A percentile compares a stretch with the other conserved stretches of the same genome.
Evolutionary conservation across 2,888 invertebrate species (phyloP).

Genomic region (Erynnis tages): DNA sequence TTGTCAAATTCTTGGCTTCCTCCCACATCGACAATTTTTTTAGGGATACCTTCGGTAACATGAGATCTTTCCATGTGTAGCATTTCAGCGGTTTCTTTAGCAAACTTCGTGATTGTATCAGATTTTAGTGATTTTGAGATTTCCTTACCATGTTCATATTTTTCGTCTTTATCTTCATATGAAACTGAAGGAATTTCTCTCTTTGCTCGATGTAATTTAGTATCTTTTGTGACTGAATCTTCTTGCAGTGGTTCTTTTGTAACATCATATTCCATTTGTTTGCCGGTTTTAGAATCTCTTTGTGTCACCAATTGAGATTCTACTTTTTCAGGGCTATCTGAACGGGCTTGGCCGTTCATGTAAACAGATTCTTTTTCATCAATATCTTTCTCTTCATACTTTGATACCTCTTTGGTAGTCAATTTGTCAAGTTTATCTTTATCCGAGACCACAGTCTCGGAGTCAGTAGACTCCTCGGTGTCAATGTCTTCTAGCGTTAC

Average conservation of each 20-base stretch:
- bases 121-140: constrained; percentile 32
- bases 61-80: constrained; percentile 43
- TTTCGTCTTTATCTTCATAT: constrained; percentile 41
- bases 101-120: constrained; percentile 35
- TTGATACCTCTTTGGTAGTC: constrained; percentile 23
- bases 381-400: constrained; percentile 35
- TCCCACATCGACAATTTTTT: constrained; percentile 32
- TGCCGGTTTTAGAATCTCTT: constrained; percentile 2
- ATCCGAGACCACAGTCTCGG: constrained; percentile 23
- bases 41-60: constrained; percentile 33
- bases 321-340: constrained; percentile 5
- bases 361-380: constrained; percentile 35
- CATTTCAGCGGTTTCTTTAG: constrained; percentile 44
- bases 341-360: constrained; percentile 28
- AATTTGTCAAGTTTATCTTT: constrained; percentile 42
- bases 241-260: neutral
- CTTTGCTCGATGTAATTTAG: neutral
- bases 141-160: constrained; percentile 31
- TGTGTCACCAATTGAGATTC: neutral
- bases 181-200: constrained; percentile 32
- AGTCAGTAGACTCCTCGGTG: neutral
- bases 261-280: neutral
- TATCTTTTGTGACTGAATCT: neutral
- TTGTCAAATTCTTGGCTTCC: constrained; percentile 35
- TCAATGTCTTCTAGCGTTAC: constrained; percentile 9